phyloP scores from a whole-genome alignment of 1,140 invertebrate genomes.

The Onthophagus taurus region DNA sequence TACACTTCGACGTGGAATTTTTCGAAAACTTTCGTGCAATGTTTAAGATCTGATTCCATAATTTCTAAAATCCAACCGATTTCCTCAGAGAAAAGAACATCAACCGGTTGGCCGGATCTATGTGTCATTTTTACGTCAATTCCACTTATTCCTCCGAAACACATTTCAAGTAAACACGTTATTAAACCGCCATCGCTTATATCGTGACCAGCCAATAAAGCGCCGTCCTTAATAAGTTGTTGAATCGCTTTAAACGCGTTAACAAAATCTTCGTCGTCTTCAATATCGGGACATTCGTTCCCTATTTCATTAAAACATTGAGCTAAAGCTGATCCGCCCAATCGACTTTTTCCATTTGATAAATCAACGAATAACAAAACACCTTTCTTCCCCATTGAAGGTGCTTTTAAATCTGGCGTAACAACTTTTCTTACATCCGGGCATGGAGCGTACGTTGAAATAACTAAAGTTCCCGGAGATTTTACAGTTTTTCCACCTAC shows the following conservation, averaged over 20 bases:
- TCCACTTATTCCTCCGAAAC: constrained; percentile 82
- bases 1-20: constrained; percentile 51
- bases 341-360: constrained; percentile 51
- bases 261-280: constrained; percentile 54
- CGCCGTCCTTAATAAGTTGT: constrained; percentile 61
- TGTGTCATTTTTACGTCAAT: constrained; percentile 56
- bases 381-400: constrained; percentile 43
- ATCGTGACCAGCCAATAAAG: constrained; percentile 86
- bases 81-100: constrained; percentile 83
- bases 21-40: constrained; percentile 33
- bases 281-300: constrained; percentile 68
- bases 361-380: constrained; percentile 62
- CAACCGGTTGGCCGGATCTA: constrained; percentile 46
- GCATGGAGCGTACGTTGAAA: constrained; percentile 92
- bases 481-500: constrained; percentile 66
- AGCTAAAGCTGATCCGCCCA: constrained; percentile 87
- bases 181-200: constrained; percentile 93
- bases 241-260: constrained; percentile 78
- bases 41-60: constrained; percentile 47
- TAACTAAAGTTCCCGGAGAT: constrained; percentile 86
- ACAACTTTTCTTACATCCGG: constrained; percentile 73
- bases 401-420: constrained; percentile 82
- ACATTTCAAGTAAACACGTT: constrained; percentile 88
- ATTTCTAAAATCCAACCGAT: constrained; percentile 88
- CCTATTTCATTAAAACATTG: constrained; percentile 86